phyloP scores from a whole-genome alignment of 2,113 vertebrate species.

The Rhineura floridana region DNA sequence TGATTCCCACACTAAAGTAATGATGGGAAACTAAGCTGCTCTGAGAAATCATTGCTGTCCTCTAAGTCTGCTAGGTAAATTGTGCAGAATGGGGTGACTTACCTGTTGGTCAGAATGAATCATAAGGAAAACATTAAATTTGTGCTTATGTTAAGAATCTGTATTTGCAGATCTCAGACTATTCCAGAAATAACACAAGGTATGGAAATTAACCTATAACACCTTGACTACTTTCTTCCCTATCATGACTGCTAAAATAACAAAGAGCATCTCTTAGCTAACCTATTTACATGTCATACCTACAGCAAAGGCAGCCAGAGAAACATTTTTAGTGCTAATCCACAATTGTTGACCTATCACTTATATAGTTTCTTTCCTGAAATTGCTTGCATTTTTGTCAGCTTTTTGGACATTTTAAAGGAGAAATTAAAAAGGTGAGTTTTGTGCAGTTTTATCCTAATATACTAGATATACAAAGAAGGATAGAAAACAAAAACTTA shows the following conservation, averaged over 20 bases:
- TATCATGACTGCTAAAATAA: neutral
- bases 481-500: neutral
- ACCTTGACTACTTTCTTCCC: neutral
- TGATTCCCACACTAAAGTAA: neutral
- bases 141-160: neutral
- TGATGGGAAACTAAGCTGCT: neutral
- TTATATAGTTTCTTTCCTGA: neutral
- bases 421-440: neutral
- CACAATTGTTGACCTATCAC: neutral
- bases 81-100: neutral
- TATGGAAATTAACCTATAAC: neutral
- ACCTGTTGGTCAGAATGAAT: neutral
- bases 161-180: neutral
- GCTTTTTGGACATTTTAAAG: neutral
- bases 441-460: neutral
- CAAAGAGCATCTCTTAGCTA: neutral
- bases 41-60: neutral
- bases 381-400: neutral
- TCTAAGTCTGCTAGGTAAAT: neutral
- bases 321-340: too few relatives aligned
- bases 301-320: too few relatives aligned
- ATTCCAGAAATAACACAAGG: neutral
- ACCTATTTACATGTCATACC: neutral
- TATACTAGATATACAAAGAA: neutral
- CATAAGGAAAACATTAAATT: neutral